A percentile compares a stretch with the other conserved stretches of the same genome.
phyloP scores from a whole-genome alignment of 2,888 invertebrate species.

The Pterostichus niger region DNA sequence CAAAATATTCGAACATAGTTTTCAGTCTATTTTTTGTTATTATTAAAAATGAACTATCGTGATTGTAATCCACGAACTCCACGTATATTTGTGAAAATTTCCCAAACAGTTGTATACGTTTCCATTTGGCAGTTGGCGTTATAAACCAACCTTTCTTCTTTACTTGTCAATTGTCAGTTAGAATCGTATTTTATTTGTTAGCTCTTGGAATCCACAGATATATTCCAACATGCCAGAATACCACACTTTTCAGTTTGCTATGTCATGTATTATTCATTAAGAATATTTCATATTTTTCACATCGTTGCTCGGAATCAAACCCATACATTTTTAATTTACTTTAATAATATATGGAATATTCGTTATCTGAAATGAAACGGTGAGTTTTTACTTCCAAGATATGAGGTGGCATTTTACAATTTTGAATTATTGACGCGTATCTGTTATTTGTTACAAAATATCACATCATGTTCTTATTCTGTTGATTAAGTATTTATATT shows the following conservation, averaged over 20 bases:
- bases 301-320: neutral
- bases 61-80: too few relatives aligned
- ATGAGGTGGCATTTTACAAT: too few relatives aligned
- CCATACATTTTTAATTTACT: conserved; percentile 28
- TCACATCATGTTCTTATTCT: too few relatives aligned
- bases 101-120: neutral
- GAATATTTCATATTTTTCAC: conserved; percentile 30
- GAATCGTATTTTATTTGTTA: neutral
- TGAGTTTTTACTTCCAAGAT: neutral
- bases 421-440: too few relatives aligned
- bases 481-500: too few relatives aligned
- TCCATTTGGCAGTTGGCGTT: conserved; percentile 8
- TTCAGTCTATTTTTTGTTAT: too few relatives aligned
- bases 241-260: neutral
- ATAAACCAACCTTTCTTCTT: neutral
- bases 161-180: conserved; percentile 23
- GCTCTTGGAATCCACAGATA: neutral
- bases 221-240: neutral
- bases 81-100: neutral
- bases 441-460: too few relatives aligned
- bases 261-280: conserved; percentile 4
- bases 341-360: conserved; percentile 32
- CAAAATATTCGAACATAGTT: too few relatives aligned
- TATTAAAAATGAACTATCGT: too few relatives aligned
- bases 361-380: neutral